phyloP scores from a whole-genome alignment of 2,797 vertebrate genomes.

The Remorina albescens region DNA sequence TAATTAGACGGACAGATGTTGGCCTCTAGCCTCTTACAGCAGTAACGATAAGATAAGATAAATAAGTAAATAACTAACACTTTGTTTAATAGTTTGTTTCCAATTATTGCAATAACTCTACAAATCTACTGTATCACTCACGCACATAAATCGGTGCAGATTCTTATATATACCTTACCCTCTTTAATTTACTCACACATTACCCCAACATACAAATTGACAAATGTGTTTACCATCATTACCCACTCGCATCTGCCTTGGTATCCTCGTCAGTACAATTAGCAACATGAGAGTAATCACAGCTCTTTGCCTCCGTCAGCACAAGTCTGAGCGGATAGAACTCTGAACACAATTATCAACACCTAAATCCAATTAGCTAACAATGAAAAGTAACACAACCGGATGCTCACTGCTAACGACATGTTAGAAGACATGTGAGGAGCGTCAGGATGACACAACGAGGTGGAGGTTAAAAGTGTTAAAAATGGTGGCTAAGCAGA shows the following conservation, averaged over 20 bases:
- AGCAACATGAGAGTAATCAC: slow-evolving; percentile 68
- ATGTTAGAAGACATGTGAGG: not conserved
- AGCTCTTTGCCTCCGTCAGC: slow-evolving; percentile 54
- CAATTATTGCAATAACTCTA: slow-evolving; percentile 11
- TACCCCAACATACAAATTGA: slow-evolving; percentile 56
- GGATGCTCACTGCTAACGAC: slow-evolving; percentile 40
- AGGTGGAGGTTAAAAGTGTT: not conserved
- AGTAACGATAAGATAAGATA: not conserved
- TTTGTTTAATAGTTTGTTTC: not conserved
- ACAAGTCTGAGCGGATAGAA: slow-evolving; percentile 64
- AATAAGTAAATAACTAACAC: not conserved
- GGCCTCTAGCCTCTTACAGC: not conserved
- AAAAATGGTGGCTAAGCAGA: not conserved
- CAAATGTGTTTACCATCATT: slow-evolving; percentile 69
- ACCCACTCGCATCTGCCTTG: slow-evolving; percentile 42
- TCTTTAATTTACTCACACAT: slow-evolving; percentile 47
- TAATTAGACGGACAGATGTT: too few relatives aligned
- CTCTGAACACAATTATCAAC: slow-evolving; percentile 68
- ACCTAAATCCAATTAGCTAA: slow-evolving; percentile 76
- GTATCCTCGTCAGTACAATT: slow-evolving; percentile 67
- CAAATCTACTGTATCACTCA: not conserved
- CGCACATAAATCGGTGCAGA: not conserved
- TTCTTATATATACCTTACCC: slow-evolving; percentile 10
- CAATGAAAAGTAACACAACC: slow-evolving; percentile 70
- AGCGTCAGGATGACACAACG: not conserved